Evolutionary conservation across 2,113 vertebrate species (phyloP).

Genomic region (Etia nguti): DNA sequence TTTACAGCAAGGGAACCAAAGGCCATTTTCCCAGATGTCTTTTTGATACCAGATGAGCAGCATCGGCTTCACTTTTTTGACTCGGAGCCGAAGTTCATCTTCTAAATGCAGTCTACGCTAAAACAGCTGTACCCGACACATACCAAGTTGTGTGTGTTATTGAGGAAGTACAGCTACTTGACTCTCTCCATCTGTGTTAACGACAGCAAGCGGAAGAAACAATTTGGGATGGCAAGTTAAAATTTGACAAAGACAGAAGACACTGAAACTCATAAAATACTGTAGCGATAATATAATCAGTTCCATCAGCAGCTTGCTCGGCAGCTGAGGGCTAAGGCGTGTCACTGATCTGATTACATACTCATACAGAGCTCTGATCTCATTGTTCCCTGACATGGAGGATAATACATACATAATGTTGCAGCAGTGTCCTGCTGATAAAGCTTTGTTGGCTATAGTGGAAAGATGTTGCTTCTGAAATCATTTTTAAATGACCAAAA

Average conservation of each 20-base stretch:
- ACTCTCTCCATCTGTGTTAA: neutral
- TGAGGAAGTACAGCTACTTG: neutral
- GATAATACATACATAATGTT: slow-evolving; percentile 36
- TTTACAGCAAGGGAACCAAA: neutral
- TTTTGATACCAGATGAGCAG: neutral
- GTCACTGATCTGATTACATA: slow-evolving; percentile 61
- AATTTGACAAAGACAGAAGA: neutral
- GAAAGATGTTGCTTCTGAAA: neutral
- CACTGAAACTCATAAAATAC: neutral
- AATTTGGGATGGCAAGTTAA: neutral
- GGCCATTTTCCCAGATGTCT: neutral
- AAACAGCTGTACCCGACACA: neutral
- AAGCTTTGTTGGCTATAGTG: neutral
- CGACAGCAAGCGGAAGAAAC: neutral
- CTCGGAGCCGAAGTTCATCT: neutral
- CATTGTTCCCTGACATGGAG: slow-evolving; percentile 51
- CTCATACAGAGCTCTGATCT: slow-evolving; percentile 51
- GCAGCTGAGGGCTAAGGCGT: slow-evolving; percentile 38
- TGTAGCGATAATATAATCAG: slow-evolving; percentile 41
- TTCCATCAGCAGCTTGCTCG: slow-evolving; percentile 37
- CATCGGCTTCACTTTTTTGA: neutral
- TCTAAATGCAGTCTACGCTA: neutral
- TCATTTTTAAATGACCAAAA: neutral
- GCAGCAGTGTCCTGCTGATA: slow-evolving; percentile 10
- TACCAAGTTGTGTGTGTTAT: neutral